Base-by-base conservation (phyloP, 2,888 invertebrate species). In the Phortica okadai region DNA sequence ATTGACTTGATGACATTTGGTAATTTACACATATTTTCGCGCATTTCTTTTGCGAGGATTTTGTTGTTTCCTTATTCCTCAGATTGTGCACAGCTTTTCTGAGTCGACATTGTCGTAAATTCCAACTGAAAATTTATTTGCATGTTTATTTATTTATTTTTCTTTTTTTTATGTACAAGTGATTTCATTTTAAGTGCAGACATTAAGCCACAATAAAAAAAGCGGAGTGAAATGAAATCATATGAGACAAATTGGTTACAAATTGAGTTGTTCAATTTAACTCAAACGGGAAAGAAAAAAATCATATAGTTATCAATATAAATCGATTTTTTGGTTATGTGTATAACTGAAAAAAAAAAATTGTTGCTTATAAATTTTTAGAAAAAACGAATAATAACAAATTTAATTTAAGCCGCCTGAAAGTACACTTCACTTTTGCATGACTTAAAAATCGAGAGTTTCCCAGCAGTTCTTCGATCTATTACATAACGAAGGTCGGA, bases 1-100 rank as follows among this genome's bases (percentile, higher is more conserved):
- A 87, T 82, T 84, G 85, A 87, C 85, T 85, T 85, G 85, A 87
- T 87, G 87, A 85, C 87, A 85, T 85, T 85, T 85, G 83, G 85
- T 84, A 85, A 85, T 85, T 85, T 87, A 83, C 83, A 83, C 76
- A 81, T 80, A 62, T 77, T 79, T 69, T 62, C 14, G 16, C 45
- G 16, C 69, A 45, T 69, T 25, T 62, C 25, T 62, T 62, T 25
- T 21, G 44, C 45, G 8, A 45, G 58, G 11, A 25, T 41, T 59
- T 73, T 7, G 11, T 10, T 59, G 11, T 72, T 54, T 72, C 33
- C 58, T 54, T 72, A 64, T 50, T 11, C 10, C 14, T 8, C 69
- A 69, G 69, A 69, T 69, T 69, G 69, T 10, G 16, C 21, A 42
- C 8, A 44, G 42, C 42, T 44, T 66, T 14, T 41, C 66, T 42